Conservation (phyloP, 2,797 vertebrate genomes). For the Erethizon dorsatum region DNA sequence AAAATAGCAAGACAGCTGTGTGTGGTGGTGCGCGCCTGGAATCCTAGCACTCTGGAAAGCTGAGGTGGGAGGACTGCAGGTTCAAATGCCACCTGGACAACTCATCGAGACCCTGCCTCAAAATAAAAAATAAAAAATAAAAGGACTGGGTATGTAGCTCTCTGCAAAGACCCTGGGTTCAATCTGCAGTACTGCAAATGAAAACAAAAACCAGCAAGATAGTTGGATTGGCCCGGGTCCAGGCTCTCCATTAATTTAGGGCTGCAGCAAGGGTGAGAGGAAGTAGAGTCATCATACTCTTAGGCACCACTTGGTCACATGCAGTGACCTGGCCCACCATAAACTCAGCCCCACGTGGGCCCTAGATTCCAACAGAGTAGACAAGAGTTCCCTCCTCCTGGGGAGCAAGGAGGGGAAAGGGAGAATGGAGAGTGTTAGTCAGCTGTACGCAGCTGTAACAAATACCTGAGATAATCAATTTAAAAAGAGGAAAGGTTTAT, state of each 20-base stretch:
- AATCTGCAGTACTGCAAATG: not conserved
- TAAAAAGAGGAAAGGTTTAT: not conserved
- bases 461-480: not conserved
- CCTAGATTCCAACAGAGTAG: not conserved
- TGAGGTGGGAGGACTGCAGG: not conserved
- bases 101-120: not conserved
- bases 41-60: not conserved
- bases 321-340: not conserved
- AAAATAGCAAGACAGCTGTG: not conserved
- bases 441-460: not conserved
- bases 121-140: not conserved
- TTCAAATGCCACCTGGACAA: not conserved
- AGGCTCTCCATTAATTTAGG: not conserved
- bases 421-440: not conserved
- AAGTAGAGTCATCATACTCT: not conserved
- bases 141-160: not conserved
- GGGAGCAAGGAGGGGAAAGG: not conserved
- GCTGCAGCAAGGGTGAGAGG: not conserved
- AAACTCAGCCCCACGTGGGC: not conserved
- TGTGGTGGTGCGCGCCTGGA: not conserved
- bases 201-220: not conserved
- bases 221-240: not conserved
- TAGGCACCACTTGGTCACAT: rapidly evolving
- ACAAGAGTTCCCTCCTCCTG: not conserved
- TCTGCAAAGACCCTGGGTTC: not conserved